Percentiles rank a stretch among this genome's conserved stretches.
Evolutionary conservation across 2,888 invertebrate species (phyloP).

Genomic region (Pegoplata infirma): DNA sequence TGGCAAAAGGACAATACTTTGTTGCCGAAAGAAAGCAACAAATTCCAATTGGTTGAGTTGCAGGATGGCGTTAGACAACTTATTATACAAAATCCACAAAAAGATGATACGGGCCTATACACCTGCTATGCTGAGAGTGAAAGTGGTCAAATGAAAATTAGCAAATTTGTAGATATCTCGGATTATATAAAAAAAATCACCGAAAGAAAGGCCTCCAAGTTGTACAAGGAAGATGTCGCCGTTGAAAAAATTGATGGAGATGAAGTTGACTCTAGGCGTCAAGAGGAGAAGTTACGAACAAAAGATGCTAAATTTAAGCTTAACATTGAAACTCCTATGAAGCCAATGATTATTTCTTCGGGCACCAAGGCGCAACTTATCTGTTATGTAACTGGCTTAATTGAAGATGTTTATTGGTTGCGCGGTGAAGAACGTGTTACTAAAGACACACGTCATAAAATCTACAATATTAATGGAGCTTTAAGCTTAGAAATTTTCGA

Average conservation of each 20-base stretch:
- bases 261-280: conserved; percentile 18
- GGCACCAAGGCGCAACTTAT: conserved; percentile 87
- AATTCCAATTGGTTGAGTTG: conserved; percentile 82
- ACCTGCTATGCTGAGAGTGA: conserved; percentile 87
- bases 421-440: conserved; percentile 82
- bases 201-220: conserved; percentile 64
- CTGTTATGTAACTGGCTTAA: conserved; percentile 86
- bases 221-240: conserved; percentile 48
- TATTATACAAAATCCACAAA: conserved; percentile 82
- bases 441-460: conserved; percentile 79
- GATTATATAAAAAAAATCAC: conserved; percentile 70
- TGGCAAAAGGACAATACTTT: conserved; percentile 86
- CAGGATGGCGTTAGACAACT: conserved; percentile 85
- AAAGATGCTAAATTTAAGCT: conserved; percentile 83
- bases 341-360: conserved; percentile 86
- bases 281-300: conserved; percentile 65
- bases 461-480: conserved; percentile 81
- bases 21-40: conserved; percentile 79
- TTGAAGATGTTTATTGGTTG: conserved; percentile 86
- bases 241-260: conserved; percentile 72
- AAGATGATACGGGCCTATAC: conserved; percentile 85
- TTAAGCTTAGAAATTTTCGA: conserved; percentile 87
- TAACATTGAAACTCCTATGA: conserved; percentile 85
- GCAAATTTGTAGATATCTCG: conserved; percentile 74
- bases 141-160: conserved; percentile 79